Evolutionary conservation across 1,140 invertebrate genomes (phyloP).

Genomic region (Apis florea): DNA sequence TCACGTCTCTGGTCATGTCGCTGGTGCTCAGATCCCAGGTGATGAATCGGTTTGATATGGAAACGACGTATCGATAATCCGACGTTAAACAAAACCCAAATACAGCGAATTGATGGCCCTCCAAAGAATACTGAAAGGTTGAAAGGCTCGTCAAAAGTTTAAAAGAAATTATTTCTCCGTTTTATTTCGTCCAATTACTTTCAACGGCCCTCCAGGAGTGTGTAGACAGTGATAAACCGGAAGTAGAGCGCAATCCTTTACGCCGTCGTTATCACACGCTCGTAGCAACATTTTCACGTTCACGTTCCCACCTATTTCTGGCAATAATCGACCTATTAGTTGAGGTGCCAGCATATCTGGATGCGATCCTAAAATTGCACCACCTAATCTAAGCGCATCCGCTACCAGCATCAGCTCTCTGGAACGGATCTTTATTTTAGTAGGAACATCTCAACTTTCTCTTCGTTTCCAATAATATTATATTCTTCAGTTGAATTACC

Average conservation of each 20-base stretch:
- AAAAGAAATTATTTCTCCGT: background rate
- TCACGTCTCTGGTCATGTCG: conserved; percentile 94
- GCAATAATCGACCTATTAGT: conserved; percentile 94
- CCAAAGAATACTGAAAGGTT: conserved; percentile 91
- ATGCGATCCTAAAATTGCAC: conserved; percentile 93
- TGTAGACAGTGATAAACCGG: conserved; percentile 97
- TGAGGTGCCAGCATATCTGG: conserved; percentile 98
- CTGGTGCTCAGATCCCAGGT: conserved; percentile 98
- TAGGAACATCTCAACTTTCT: background rate
- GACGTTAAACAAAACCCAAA: conserved; percentile 96
- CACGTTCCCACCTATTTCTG: conserved; percentile 92
- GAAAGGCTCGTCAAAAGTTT: background rate
- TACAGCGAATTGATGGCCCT: conserved; percentile 98
- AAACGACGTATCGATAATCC: conserved; percentile 96
- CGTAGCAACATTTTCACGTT: conserved; percentile 92
- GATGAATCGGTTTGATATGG: conserved; percentile 98
- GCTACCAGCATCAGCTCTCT: conserved; percentile 96
- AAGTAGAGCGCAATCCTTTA: conserved; percentile 92
- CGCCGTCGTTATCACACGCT: conserved; percentile 94
- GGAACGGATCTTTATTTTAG: conserved; percentile 38
- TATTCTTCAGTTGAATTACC: conserved; percentile 76
- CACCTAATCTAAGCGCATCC: conserved; percentile 95
- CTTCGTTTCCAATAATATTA: too few species aligned
- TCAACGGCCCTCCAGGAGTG: conserved; percentile 97
- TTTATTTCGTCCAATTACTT: conserved; percentile 81